A percentile compares a stretch with the other conserved stretches of the same genome.
Evolutionary conservation across 2,888 invertebrate species (phyloP).

Genomic region (Pyrrhia umbra): DNA sequence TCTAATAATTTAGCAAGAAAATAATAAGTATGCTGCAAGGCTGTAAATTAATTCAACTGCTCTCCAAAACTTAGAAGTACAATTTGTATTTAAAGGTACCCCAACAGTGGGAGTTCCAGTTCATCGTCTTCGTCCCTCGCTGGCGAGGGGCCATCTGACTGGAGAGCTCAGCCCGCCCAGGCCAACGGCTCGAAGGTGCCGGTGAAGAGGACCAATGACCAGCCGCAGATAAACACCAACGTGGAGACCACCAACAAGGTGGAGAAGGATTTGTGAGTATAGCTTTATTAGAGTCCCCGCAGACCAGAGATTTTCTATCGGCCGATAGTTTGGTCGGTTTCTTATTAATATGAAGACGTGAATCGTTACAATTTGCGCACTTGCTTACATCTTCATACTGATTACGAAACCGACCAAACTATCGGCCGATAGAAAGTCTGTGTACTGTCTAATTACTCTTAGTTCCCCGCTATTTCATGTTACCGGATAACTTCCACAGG

Average conservation of each 20-base stretch:
- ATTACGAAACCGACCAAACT: no score
- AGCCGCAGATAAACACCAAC: slow-evolving; percentile 82
- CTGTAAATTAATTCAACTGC: neutral
- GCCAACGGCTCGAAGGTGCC: slow-evolving; percentile 62
- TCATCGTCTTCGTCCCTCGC: slow-evolving; percentile 20
- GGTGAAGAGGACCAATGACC: slow-evolving; percentile 82
- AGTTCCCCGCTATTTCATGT: no score
- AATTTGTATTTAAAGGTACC: slow-evolving; percentile 4
- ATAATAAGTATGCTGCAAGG: no score
- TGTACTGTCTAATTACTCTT: no score
- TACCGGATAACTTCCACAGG: no score
- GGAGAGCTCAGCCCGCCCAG: slow-evolving; percentile 19
- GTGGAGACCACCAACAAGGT: slow-evolving; percentile 73
- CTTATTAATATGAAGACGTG: no score
- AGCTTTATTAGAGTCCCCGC: no score
- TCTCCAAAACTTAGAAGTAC: neutral
- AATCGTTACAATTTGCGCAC: no score
- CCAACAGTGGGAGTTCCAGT: slow-evolving; percentile 38
- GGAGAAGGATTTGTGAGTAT: slow-evolving; percentile 75
- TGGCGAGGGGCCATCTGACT: slow-evolving; percentile 31
- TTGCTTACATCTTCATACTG: no score
- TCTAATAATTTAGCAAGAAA: no score
- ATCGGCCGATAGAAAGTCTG: no score
- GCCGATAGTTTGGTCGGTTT: no score
- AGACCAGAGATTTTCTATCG: neutral